Conservation (phyloP, 2,113 vertebrate genomes). For the Anhinga rufa region DNA sequence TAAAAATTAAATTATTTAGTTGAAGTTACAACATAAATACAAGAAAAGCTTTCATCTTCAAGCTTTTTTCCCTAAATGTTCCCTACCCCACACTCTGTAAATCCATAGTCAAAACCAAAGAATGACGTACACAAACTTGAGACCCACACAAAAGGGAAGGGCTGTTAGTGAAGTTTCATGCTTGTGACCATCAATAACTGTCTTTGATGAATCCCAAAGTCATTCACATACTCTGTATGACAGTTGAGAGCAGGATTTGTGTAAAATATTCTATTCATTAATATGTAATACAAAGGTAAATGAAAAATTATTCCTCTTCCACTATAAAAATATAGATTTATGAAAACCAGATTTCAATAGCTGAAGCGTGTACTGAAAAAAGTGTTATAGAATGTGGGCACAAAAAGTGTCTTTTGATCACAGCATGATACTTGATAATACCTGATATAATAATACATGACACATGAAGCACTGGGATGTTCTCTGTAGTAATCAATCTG, state of each 20-base stretch:
- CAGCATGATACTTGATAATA: background rate
- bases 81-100: background rate
- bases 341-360: background rate
- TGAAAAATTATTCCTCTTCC: background rate
- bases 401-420: background rate
- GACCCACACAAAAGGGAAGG: background rate
- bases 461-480: background rate
- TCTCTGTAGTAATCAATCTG: background rate
- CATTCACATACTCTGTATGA: background rate
- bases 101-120: background rate
- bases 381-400: background rate
- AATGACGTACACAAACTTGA: background rate
- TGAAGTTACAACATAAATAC: background rate
- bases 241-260: background rate
- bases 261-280: background rate
- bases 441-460: background rate
- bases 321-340: background rate
- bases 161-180: background rate
- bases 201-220: background rate
- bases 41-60: background rate
- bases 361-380: background rate
- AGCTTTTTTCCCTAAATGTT: background rate
- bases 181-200: background rate
- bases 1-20: background rate
- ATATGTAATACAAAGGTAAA: background rate